Conservation (phyloP, 2,113 vertebrate genomes). For the Lethenteron reissneri region DNA sequence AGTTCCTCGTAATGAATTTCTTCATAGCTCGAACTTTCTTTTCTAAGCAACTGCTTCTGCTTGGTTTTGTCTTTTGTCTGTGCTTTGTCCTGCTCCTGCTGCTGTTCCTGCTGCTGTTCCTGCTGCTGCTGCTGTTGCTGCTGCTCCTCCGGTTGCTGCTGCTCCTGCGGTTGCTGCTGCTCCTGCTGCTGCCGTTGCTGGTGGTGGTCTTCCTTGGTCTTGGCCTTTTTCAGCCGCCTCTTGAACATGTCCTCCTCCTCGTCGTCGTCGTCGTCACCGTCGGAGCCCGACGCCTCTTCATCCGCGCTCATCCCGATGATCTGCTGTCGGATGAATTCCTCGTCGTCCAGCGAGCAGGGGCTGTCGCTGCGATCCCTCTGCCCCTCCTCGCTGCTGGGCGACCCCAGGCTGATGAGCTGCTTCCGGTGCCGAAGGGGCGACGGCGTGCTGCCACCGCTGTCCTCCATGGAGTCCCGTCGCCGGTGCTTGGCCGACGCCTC, state of each 20-base stretch:
- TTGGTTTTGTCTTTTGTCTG: conserved; percentile 24
- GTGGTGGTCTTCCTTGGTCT: not conserved
- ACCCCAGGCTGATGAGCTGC: conserved; percentile 31
- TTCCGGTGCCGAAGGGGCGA: conserved; percentile 42
- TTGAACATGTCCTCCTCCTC: conserved; percentile 10
- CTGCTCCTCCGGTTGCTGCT: too few relatives aligned
- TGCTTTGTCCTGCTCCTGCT: conserved; percentile 22
- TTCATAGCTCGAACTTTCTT: conserved; percentile 37
- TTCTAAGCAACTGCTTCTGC: conserved; percentile 23
- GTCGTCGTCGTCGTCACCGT: conserved; percentile 36
- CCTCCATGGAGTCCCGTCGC: conserved; percentile 35
- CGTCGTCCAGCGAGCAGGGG: conserved; percentile 58
- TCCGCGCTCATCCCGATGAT: conserved; percentile 71
- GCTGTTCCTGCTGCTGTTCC: conserved; percentile 22
- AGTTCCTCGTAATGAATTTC: conserved; percentile 3
- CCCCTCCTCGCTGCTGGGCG: conserved; percentile 59
- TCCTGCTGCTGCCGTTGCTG: too few relatives aligned
- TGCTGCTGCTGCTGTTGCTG: too few relatives aligned
- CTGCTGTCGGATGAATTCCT: conserved; percentile 68
- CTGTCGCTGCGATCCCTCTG: conserved; percentile 45
- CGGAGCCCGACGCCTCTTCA: conserved; percentile 48
- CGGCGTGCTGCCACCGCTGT: conserved; percentile 62
- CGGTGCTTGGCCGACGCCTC: conserved; percentile 22
- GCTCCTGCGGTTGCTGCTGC: too few relatives aligned
- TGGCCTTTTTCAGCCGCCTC: conserved; percentile 32